Base-by-base conservation (phyloP, 2,888 invertebrate species). In the Norana najaformis region DNA sequence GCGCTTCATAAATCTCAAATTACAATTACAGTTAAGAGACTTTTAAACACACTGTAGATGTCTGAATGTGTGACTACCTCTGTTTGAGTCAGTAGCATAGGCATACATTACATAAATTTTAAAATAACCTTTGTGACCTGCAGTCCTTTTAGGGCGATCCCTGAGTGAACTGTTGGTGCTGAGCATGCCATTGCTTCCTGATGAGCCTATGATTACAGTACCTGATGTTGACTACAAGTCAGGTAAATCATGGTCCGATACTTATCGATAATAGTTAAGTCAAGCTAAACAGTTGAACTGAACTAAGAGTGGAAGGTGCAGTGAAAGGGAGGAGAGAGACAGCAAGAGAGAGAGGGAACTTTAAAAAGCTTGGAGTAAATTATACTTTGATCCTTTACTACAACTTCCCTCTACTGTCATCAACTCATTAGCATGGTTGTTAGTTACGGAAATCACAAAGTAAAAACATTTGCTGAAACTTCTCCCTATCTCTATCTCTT, bases 91-190 rank as follows among this genome's bases (percentile, higher is more conserved):
- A n/a, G 69, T 69, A n/a, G n/a, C 6, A 8, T 69, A 6, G 16
- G 8, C n/a, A 69, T 11, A n/a, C n/a, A 6, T 69, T 69, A 69
- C 69, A 69, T 69, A n/a, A n/a, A n/a, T n/a, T n/a, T n/a, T 30
- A 69, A 30, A 69, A n/a, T 69, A n/a, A n/a, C n/a, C n/a, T 69
- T 5, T 47, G 69, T 69, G 69, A n/a, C 8, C 8, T 69, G 69
- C 69, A 69, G 69, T 69, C n/a, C 69, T 69, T 30, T n/a, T 69
- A 69, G 69, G 69, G n/a, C 69, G 69, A 69, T 69, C n/a, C 69
- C n/a, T 69, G n/a, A 69, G n/a, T 69, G 69, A 69, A 4, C 69
- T 69, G 69, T n/a, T 69, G 69, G 69, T 69, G 3, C 69, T 13
- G n/a, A 11, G 69, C n/a, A 2, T 69, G 30, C n/a, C 69, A 1